Evolutionary conservation across 2,888 invertebrate genomes (phyloP), one percentile per base, ranked within the genome.

Genomic region (Blastobasis adustella): DNA sequence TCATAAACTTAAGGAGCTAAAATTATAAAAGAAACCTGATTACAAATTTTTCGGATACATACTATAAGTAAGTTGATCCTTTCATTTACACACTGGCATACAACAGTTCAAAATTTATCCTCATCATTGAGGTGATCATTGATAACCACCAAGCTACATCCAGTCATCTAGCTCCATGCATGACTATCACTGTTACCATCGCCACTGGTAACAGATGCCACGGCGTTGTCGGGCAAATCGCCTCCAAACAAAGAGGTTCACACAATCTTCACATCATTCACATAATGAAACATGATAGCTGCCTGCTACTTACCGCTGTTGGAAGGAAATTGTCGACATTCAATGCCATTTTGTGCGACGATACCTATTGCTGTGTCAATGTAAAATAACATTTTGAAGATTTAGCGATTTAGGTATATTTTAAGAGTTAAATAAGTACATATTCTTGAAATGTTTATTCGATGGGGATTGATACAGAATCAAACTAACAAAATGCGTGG

Each of bases 201-300:
- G 42, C 46, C 37, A 40, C 48, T 23, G 23, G 10, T 44, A 54
- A 36, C 53, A 51, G 53, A 50, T 46, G 49, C 46, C 40, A 41
- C 48, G 48, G 44, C 40, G 46, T 46, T 37, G 46, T 55, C 56
- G 54, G 59, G 54, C 56, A 55, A 51, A 58, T 56, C 54, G 58
- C 56, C 55, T 57, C 51, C 52, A 49, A 47, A 54, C 54, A 55
- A 52, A 49, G 54, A 55, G 52, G 60, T 65, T 72, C 70, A 69
- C 70, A 68, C 68, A 63, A 66, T 66, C 64, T 64, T 10, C 23
- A 23, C 23, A 23, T 23, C 23, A 23, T 23, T 43, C 8, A 53
- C 53, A 54, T 61, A 58, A 58, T 54, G 53, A 50, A 53, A 51
- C 54, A 51, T 45, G 39, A 48, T 46, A 45, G 10, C 37, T 23